Evolutionary conservation across 2,888 invertebrate genomes (phyloP).

Genomic region (Drosophila fungiperda): DNA sequence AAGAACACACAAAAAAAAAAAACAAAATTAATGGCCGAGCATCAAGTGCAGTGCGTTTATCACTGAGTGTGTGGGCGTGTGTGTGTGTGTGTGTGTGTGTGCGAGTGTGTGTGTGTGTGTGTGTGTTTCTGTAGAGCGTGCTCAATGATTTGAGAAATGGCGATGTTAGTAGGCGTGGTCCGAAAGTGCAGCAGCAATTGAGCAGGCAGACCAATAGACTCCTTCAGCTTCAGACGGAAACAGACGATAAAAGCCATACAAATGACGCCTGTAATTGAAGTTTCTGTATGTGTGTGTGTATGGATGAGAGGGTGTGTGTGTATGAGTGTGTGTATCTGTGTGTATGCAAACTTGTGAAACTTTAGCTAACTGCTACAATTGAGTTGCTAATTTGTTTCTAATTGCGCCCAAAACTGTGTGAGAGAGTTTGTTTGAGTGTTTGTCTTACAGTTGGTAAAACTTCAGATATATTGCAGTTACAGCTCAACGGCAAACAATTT

Average conservation of each 20-base stretch:
- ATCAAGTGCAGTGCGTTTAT: constrained; percentile 62
- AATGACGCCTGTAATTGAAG: constrained; percentile 39
- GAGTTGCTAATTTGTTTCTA: constrained; percentile 52
- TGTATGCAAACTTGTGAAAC: constrained; percentile 27
- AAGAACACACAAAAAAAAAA: constrained; percentile 9
- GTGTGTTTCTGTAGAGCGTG: constrained; percentile 20
- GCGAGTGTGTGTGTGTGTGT: constrained; percentile 14
- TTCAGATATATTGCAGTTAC: constrained; percentile 40
- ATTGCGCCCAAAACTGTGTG: constrained; percentile 37
- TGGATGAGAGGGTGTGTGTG: constrained; percentile 2
- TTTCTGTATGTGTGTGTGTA: constrained; percentile 18
- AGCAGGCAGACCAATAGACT: constrained; percentile 30
- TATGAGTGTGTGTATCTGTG: constrained; percentile 8
- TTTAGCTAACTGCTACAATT: constrained; percentile 52
- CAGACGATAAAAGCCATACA: constrained; percentile 47
- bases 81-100: constrained; percentile 20
- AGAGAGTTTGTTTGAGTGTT: constrained; percentile 5
- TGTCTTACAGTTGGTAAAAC: constrained; percentile 10
- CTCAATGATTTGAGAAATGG: constrained; percentile 33
- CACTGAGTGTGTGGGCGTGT: constrained; percentile 29
- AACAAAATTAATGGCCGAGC: constrained; percentile 60
- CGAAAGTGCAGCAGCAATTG: constrained; percentile 24
- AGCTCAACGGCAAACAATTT: constrained; percentile 72
- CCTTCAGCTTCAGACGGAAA: constrained; percentile 41
- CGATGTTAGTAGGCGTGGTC: constrained; percentile 45